Evolutionary conservation across 2,113 vertebrate species (phyloP).

Genomic region (Phoxinus phoxinus): DNA sequence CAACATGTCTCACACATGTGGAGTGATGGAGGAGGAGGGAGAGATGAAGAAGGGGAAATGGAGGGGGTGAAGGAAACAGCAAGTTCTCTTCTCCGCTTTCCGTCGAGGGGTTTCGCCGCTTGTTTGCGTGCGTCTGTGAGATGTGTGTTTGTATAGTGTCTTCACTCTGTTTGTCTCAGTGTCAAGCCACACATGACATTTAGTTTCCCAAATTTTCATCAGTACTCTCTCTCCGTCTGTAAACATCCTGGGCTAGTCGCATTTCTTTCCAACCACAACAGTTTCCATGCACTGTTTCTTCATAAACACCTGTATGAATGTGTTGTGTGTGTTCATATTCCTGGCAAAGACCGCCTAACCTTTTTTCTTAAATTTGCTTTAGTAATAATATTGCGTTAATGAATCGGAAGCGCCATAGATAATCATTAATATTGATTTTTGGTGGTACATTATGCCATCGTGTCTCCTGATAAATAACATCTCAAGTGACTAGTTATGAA

Average conservation of each 20-base stretch:
- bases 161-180: constrained; percentile 20
- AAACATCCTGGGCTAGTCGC: background rate
- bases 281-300: constrained; percentile 9
- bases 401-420: background rate
- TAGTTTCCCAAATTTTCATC: constrained; percentile 23
- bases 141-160: constrained; percentile 13
- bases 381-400: background rate
- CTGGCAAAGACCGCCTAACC: background rate
- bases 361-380: background rate
- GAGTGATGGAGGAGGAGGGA: constrained; percentile 52
- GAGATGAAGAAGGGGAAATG: constrained; percentile 10
- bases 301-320: constrained; percentile 17
- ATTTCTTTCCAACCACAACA: constrained; percentile 22
- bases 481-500: background rate
- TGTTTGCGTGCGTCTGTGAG: background rate
- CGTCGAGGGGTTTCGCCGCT: background rate
- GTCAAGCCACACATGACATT: constrained; percentile 30
- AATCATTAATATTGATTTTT: background rate
- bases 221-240: background rate
- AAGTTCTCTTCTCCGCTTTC: constrained; percentile 20
- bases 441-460: background rate
- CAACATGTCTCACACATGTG: constrained; percentile 64
- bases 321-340: background rate
- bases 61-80: constrained; percentile 42
- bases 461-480: background rate